These are phyloP conservation scores for Bruchidius siliquastri DNA, from an alignment of 2,888 invertebrate species.

Conservation along the genomic window DNA sequence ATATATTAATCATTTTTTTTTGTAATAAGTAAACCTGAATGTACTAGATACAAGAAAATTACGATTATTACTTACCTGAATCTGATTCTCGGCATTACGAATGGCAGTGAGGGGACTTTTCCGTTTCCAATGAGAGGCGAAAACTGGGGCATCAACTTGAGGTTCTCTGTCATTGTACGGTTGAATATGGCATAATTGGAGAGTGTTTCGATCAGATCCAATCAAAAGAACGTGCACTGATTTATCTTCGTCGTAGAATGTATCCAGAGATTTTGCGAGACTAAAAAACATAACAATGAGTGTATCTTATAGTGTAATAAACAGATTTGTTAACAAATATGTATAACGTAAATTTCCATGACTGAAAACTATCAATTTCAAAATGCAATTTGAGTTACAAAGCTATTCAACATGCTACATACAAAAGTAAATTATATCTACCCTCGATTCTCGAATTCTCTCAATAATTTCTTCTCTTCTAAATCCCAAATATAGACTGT, in stretches of 20 bases:
- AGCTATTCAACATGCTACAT: too few relatives aligned
- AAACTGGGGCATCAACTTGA: constrained; percentile 24
- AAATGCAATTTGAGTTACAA: neutral
- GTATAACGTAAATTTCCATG: too few relatives aligned
- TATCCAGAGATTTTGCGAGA: constrained; percentile 35
- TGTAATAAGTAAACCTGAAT: too few relatives aligned
- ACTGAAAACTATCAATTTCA: too few relatives aligned
- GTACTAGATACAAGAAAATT: too few relatives aligned
- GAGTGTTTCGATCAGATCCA: constrained; percentile 36
- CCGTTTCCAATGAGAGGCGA: constrained; percentile 32
- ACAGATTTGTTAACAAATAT: too few relatives aligned
- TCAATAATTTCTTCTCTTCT: constrained; percentile 16
- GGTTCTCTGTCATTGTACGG: constrained; percentile 26
- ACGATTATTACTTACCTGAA: constrained; percentile 26
- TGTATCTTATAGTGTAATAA: too few relatives aligned
- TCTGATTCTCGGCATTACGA: constrained; percentile 28
- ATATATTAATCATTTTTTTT: too few relatives aligned
- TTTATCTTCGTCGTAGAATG: constrained; percentile 33
- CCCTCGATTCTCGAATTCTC: constrained; percentile 29
- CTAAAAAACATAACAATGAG: constrained; percentile 23
- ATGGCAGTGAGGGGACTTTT: constrained; percentile 24
- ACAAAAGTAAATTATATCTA: constrained; percentile 14
- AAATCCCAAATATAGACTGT: constrained; percentile 46
- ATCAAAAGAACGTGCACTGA: constrained; percentile 37
- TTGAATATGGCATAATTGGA: constrained; percentile 38